Conservation (phyloP, 2,888 invertebrate species). For the Trisateles emortualis region DNA sequence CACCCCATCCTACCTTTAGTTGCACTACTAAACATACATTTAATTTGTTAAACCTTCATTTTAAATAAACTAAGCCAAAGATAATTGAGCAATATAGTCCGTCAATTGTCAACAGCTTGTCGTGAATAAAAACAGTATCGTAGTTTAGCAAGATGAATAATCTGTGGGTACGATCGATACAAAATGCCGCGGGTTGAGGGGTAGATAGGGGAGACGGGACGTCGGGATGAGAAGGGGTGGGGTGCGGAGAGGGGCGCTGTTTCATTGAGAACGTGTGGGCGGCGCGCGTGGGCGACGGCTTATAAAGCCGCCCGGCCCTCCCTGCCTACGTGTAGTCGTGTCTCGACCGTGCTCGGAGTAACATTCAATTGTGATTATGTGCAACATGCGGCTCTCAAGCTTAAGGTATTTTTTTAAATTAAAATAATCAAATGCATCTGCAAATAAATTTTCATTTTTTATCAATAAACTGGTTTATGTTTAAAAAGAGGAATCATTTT, state of each 20-base stretch:
- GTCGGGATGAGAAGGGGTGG: conserved; percentile 51
- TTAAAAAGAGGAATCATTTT: too few relatives aligned
- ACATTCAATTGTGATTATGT: conserved; percentile 69
- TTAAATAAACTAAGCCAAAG: conserved; percentile 5
- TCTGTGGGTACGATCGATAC: conserved; percentile 83
- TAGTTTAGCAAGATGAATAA: conserved; percentile 81
- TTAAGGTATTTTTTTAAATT: conserved; percentile 65
- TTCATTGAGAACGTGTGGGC: conserved; percentile 91
- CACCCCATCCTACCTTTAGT: neutral
- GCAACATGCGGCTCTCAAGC: conserved; percentile 70
- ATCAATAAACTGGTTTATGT: too few relatives aligned
- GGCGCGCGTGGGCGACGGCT: conserved; percentile 83
- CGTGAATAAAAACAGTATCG: conserved; percentile 58
- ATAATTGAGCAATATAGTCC: conserved; percentile 14
- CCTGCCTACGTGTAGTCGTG: conserved; percentile 76
- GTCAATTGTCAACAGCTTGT: conserved; percentile 35
- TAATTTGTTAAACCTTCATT: neutral
- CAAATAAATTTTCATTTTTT: neutral
- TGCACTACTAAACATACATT: neutral
- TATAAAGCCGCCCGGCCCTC: conserved; percentile 75
- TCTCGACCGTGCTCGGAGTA: conserved; percentile 59
- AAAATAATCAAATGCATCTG: neutral
- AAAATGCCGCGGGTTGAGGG: conserved; percentile 64
- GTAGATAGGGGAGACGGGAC: conserved; percentile 47
- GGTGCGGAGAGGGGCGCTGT: conserved; percentile 60